phyloP scores from a whole-genome alignment of 2,888 invertebrate genomes.

The Auanema freiburgensis region DNA sequence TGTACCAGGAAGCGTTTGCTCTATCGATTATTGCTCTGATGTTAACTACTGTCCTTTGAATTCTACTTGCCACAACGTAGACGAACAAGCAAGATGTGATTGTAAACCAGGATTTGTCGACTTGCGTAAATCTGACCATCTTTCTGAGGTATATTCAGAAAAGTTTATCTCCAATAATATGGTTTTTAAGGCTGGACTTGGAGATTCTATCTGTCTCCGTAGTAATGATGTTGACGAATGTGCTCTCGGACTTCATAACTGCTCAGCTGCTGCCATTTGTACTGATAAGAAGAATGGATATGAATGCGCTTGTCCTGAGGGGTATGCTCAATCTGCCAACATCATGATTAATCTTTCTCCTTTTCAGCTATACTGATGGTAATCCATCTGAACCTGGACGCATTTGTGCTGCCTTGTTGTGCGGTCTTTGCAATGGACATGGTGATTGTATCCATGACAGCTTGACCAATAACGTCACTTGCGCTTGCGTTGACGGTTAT shows the following conservation, averaged over 20 bases:
- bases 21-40: constrained; percentile 56
- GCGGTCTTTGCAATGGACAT: constrained; percentile 59
- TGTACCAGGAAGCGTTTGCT: constrained; percentile 66
- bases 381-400: constrained; percentile 58
- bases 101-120: constrained; percentile 54
- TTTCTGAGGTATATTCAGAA: constrained; percentile 21
- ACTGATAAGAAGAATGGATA: constrained; percentile 53
- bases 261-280: constrained; percentile 55
- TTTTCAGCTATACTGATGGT: constrained; percentile 29
- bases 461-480: constrained; percentile 53
- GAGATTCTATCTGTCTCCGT: constrained; percentile 36
- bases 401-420: constrained; percentile 53
- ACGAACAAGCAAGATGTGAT: constrained; percentile 48
- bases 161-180: neutral
- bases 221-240: constrained; percentile 54
- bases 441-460: constrained; percentile 61
- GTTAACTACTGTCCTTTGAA: constrained; percentile 83
- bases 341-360: neutral
- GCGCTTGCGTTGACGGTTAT: constrained; percentile 55
- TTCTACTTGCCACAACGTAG: constrained; percentile 86
- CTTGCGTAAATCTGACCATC: constrained; percentile 38
- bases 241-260: constrained; percentile 58
- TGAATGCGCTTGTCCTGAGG: constrained; percentile 49
- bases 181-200: constrained; percentile 30
- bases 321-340: constrained; percentile 19